These are phyloP conservation scores for Rana temporaria DNA, from an alignment of 2,113 vertebrate species.

Conservation along the genomic window DNA sequence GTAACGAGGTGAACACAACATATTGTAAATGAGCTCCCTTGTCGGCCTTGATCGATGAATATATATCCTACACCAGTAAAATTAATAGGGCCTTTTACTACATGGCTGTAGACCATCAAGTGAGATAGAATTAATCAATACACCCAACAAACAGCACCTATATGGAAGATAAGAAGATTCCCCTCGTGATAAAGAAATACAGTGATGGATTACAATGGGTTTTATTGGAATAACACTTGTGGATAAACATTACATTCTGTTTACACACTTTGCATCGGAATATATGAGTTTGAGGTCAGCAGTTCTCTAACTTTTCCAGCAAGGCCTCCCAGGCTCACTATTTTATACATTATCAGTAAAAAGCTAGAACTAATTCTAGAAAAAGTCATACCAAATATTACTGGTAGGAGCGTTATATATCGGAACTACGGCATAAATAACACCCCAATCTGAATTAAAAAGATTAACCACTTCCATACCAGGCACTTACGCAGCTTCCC, in stretches of 20 bases:
- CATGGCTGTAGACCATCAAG: background rate
- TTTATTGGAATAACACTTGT: background rate
- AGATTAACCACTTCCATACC: no score
- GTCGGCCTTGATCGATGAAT: constrained; percentile 41
- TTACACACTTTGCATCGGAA: background rate
- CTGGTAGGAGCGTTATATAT: no score
- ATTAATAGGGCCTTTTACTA: constrained; percentile 38
- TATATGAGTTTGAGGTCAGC: no score
- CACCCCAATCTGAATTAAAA: no score
- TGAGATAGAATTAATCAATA: constrained; percentile 36
- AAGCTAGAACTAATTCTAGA: no score
- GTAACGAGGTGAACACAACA: background rate
- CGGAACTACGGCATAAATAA: no score
- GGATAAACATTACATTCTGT: background rate
- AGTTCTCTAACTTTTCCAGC: no score
- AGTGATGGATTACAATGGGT: background rate
- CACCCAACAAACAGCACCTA: background rate
- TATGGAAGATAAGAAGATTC: background rate
- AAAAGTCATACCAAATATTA: no score
- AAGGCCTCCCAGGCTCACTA: no score
- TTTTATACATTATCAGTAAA: no score
- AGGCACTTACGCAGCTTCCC: no score
- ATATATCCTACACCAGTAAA: constrained; percentile 18
- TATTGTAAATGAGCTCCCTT: constrained; percentile 22
- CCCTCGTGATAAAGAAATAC: constrained; percentile 22